phyloP scores from a whole-genome alignment of 1,140 invertebrate species.

The Myzus persicae region DNA sequence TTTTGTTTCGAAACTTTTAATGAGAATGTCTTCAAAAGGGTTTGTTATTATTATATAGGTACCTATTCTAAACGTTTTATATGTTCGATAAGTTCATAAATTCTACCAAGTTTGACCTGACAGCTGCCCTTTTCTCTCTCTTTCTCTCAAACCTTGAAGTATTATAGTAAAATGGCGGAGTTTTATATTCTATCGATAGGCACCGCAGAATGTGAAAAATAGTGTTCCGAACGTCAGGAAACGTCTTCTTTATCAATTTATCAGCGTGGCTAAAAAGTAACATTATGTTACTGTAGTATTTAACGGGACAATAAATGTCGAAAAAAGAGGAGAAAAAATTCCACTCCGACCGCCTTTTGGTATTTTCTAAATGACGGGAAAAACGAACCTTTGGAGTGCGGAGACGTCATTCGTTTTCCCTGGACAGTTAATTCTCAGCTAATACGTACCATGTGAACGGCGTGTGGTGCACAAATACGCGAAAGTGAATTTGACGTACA shows the following conservation, averaged over 20 bases:
- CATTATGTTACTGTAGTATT: not conserved
- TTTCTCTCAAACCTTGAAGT: not conserved
- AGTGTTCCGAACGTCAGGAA: not conserved
- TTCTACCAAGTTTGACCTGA: not conserved
- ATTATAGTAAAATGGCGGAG: not conserved
- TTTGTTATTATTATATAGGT: slow-evolving; percentile 10
- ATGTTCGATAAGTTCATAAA: not conserved
- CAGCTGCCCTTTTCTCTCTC: not conserved
- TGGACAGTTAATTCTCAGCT: not conserved
- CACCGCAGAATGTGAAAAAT: not conserved
- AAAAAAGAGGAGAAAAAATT: not conserved
- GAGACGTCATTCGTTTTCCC: not conserved
- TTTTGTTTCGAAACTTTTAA: not conserved
- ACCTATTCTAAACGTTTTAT: slow-evolving; percentile 12
- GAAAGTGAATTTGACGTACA: not conserved
- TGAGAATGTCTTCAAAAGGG: not conserved
- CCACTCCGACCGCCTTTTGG: not conserved
- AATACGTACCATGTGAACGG: not conserved
- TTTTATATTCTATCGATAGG: not conserved
- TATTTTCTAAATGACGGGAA: not conserved
- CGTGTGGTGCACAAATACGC: not conserved
- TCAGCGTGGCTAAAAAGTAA: not conserved
- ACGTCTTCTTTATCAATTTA: not conserved
- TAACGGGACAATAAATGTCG: not conserved
- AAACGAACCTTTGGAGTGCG: not conserved